Evolutionary conservation across 2,888 invertebrate genomes (phyloP), one percentile per base, ranked within the genome.

Genomic region (Callyntrura guangdongensis): DNA sequence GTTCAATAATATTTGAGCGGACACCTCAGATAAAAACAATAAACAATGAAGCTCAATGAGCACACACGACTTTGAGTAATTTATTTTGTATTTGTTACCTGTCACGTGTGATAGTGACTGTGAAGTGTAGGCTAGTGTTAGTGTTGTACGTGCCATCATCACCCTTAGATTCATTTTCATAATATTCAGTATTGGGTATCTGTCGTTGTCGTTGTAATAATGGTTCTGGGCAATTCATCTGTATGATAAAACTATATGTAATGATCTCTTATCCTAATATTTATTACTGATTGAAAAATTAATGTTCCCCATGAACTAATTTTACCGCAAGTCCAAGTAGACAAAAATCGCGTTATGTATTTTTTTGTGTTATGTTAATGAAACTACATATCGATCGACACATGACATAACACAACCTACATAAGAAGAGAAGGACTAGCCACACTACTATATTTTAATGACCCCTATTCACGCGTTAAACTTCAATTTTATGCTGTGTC

Each of bases 221-320:
- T 36, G 36, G 36, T 4, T 6, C 36, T 36, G 6, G 36, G 2
- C 36, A 36, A 6, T 36, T 4, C 3, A 36, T 36, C 36, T 36
- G 11, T 2, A 53, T 53, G 53, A 53, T 53, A 14, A 53, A 8
- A 49, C 11, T 8, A 2, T 36, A 6, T 6, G 36, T 36, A 36
- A 36, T 36, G 36, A 36, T 36, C 36, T 36, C 36, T 36, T 36
- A 36, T 36, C 36, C 36, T 6, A 36, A 36, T 36, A 36, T 67
- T 83, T 83, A 85, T 85, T 69, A 22, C 59, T 85, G 72, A 85
- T 85, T 85, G 72, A 85, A 85, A 85, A 72, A 56, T 4, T 17
- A 61, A 61, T 61, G 53, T 14, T 53, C n/a, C n/a, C 20, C 17
- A 61, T 61, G 61, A 61, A 17, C n/a, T 17, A 8, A 61, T 61